Evolutionary conservation across 1,140 invertebrate species (phyloP).

Genomic region (Rhynchophorus ferrugineus): DNA sequence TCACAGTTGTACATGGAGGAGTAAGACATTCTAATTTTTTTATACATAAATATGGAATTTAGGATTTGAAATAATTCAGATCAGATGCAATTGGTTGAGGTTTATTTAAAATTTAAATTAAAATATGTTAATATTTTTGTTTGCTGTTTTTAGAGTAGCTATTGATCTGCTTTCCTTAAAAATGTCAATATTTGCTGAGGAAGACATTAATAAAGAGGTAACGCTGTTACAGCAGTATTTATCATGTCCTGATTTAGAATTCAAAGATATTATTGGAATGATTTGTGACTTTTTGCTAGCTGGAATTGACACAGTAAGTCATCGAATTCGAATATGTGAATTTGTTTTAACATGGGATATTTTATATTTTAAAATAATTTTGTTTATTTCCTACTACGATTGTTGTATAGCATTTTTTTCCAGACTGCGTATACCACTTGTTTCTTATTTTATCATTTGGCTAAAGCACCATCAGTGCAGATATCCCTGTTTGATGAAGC

Average conservation of each 20-base stretch:
- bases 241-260: conserved; percentile 55
- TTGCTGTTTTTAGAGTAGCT: conserved; percentile 57
- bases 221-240: conserved; percentile 61
- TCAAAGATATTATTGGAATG: conserved; percentile 73
- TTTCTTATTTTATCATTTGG: conserved; percentile 76
- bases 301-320: conserved; percentile 77
- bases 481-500: conserved; percentile 63
- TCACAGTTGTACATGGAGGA: conserved; percentile 68
- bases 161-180: conserved; percentile 58
- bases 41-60: too few species aligned
- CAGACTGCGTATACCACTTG: conserved; percentile 76
- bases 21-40: conserved; percentile 52
- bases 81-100: too few species aligned
- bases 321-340: not conserved
- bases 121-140: too few species aligned
- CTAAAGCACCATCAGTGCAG: conserved; percentile 65
- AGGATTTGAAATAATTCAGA: too few species aligned
- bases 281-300: conserved; percentile 76
- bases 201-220: conserved; percentile 26
- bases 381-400: too few species aligned
- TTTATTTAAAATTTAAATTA: too few species aligned
- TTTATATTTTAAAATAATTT: conserved; percentile 9
- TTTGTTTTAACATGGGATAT: not conserved
- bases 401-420: too few species aligned
- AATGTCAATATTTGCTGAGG: conserved; percentile 43